Base-by-base conservation (phyloP, 2,888 invertebrate genomes). In the Hoplodrina ambigua region DNA sequence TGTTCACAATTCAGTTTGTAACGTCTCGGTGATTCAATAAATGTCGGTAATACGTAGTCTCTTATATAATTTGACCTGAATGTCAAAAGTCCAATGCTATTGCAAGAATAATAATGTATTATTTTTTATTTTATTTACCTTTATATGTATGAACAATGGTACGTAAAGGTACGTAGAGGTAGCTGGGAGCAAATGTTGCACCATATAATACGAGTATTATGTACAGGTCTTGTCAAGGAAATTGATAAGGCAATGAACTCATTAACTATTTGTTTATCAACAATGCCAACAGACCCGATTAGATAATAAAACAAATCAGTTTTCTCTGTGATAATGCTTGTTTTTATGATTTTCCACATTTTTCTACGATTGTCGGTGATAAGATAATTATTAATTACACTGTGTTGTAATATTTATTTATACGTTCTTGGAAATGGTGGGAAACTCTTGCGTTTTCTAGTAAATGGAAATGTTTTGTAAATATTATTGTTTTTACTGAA, bases 231-330 rank as follows among this genome's bases (percentile, higher is more conserved):
- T 66, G 64, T 72, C 69, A 80, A 85, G 70, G 76, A 59, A 69
- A 78, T 78, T 75, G 75, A 78, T 80, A 78, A 83, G 67, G 71
- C 75, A 78, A 81, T 73, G 81, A 85, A 85, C 81, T 75, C 73
- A 54, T 52, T 72, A 75, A 54, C 50, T 72, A 75, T 77, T 81
- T 84, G 56, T 75, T 80, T 84, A 75, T 80, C 80, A 84, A 72
- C 75, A 72, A 62, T 50, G 52, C 52, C n/a, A 33, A 67, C 33
- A 54, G 33, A 55, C 50, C 37, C 6, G 74, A 80, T 80, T 71
- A 85, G 74, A 85, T 81, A 77, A 71, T 62, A 74, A 53, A 69
- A 75, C 52, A 62, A 84, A 81, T 81, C 73, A 59, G 74, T 67
- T 68, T 58, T 49, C 49, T 57, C 25, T 52, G 52, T 41, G 46